Conservation (phyloP, 2,888 invertebrate species). For the Orgyia antiqua region DNA sequence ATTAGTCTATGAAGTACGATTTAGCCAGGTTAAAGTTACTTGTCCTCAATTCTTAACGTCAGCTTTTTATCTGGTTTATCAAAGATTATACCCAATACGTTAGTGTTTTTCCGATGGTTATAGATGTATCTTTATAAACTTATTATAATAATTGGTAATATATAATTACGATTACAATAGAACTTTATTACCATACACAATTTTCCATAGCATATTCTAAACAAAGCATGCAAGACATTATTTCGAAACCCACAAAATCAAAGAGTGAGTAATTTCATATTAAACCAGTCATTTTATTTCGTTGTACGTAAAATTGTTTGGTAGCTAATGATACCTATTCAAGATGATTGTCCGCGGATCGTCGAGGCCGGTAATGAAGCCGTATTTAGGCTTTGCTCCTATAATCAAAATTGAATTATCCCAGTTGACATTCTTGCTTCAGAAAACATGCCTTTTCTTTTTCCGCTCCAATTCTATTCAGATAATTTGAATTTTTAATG, state of each 20-base stretch:
- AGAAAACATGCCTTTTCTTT: conserved; percentile 64
- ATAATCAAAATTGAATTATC: conserved; percentile 78
- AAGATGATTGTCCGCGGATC: conserved; percentile 72
- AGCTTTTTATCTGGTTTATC: no score
- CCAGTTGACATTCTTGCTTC: conserved; percentile 70
- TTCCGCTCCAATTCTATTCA: conserved; percentile 70
- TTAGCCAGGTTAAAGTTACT: no score
- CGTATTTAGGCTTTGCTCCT: conserved; percentile 73
- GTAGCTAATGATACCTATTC: conserved; percentile 72
- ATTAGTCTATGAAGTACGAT: no score
- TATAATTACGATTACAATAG: no score
- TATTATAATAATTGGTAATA: no score
- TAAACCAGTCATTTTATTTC: conserved; percentile 65
- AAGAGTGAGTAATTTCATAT: conserved; percentile 62
- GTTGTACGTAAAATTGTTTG: conserved; percentile 56
- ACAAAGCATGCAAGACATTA: background rate
- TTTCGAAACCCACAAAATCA: conserved; percentile 55
- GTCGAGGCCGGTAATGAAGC: conserved; percentile 67
- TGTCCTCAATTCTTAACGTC: no score
- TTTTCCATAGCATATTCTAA: no score
- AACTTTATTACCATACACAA: no score
- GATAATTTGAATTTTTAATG: conserved; percentile 65
- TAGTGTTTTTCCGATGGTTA: no score
- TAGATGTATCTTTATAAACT: no score
- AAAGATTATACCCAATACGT: no score